A percentile compares a stretch with the other conserved stretches of the same genome.
phyloP scores from a whole-genome alignment of 2,888 invertebrate species.

The Melanotus villosus region DNA sequence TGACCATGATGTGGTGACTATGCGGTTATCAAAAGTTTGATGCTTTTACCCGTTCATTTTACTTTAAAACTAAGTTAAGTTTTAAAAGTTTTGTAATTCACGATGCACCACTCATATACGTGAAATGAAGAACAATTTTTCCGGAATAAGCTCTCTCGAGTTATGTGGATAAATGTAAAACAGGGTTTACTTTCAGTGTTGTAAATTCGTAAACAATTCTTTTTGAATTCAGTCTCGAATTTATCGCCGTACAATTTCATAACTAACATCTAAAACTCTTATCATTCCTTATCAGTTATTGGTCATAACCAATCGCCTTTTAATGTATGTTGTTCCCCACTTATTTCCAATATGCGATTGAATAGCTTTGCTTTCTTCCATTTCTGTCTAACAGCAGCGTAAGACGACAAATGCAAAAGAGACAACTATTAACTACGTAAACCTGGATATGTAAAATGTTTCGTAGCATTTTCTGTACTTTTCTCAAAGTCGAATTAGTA shows the following conservation, averaged over 20 bases:
- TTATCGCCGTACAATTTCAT: slow-evolving; percentile 40
- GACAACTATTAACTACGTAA: slow-evolving; percentile 1
- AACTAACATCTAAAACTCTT: slow-evolving; percentile 35
- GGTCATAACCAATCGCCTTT: slow-evolving; percentile 57
- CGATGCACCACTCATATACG: too few relatives aligned
- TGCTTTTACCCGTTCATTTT: slow-evolving; percentile 14
- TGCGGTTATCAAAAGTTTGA: slow-evolving; percentile 19
- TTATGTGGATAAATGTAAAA: neutral
- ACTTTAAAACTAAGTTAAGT: slow-evolving; percentile 5
- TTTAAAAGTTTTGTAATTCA: neutral
- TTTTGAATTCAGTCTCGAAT: slow-evolving; percentile 21
- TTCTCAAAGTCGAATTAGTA: slow-evolving; percentile 30
- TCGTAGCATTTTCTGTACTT: slow-evolving; percentile 29
- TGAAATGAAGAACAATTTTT: too few relatives aligned
- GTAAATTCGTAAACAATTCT: slow-evolving; percentile 17
- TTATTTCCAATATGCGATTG: slow-evolving; percentile 21
- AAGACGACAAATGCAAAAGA: slow-evolving; percentile 13
- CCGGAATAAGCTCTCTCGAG: too few relatives aligned
- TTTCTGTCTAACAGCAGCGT: slow-evolving; percentile 13
- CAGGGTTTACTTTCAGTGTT: neutral
- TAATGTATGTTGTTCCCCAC: slow-evolving; percentile 41
- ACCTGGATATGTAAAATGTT: neutral
- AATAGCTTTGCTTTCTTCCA: neutral
- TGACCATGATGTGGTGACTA: slow-evolving; percentile 6
- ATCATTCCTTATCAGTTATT: slow-evolving; percentile 61